A percentile compares a stretch with the other conserved stretches of the same genome.
Evolutionary conservation across 1,140 invertebrate species (phyloP).

Genomic region (Acyrthosiphon pisum): DNA sequence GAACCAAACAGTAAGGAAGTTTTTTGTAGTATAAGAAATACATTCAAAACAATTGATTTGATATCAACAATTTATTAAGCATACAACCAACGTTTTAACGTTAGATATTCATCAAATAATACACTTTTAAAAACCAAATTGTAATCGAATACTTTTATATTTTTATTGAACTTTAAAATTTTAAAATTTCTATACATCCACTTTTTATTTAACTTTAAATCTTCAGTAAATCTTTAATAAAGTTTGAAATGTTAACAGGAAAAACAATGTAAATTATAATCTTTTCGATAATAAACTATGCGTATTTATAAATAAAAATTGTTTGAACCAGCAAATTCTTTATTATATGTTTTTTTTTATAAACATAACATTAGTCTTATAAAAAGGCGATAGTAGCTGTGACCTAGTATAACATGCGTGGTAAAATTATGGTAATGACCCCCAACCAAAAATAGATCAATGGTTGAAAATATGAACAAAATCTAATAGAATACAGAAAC

Average conservation of each 20-base stretch:
- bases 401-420: no score
- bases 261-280: not conserved
- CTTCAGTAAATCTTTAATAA: not conserved
- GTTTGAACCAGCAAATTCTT: not conserved
- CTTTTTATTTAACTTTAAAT: not conserved
- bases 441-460: no score
- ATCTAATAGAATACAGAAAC: not conserved
- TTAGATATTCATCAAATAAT: not conserved
- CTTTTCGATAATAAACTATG: not conserved
- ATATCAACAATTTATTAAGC: not conserved
- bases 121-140: not conserved
- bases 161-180: not conserved
- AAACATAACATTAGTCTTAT: not conserved
- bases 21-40: not conserved
- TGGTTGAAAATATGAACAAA: no score
- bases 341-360: not conserved
- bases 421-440: no score
- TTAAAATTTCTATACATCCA: not conserved
- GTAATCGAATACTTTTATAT: not conserved
- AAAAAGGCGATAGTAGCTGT: no score
- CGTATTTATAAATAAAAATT: not conserved
- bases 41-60: not conserved
- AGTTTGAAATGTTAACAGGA: not conserved
- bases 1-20: not conserved
- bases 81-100: not conserved